These are phyloP conservation scores for Colletes collaris DNA, from an alignment of 2,888 invertebrate genomes.

Conservation along the genomic window DNA sequence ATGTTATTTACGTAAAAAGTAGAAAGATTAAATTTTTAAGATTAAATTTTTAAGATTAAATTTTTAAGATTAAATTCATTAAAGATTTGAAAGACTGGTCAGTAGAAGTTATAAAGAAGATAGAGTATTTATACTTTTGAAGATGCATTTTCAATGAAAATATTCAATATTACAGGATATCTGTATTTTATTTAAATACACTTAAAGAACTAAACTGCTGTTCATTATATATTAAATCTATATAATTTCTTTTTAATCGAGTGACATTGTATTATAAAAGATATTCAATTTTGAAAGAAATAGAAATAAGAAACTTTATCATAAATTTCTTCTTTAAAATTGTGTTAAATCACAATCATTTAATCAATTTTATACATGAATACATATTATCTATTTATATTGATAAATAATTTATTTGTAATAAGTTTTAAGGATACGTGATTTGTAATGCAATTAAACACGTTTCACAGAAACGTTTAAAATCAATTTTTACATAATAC, in stretches of 20 bases:
- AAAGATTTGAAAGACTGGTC: conserved; percentile 21
- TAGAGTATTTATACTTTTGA: conserved; percentile 9
- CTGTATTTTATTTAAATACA: neutral
- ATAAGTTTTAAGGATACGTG: conserved; percentile 34
- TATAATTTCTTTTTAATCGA: conserved; percentile 1
- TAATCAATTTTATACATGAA: conserved; percentile 21
- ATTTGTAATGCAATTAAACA: conserved; percentile 45
- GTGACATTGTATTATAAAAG: neutral
- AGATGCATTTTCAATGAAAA: conserved; percentile 1
- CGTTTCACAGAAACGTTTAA: conserved; percentile 17
- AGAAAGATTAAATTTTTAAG: neutral
- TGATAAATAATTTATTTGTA: conserved; percentile 43
- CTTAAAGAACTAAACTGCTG: neutral
- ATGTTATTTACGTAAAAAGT: conserved; percentile 3
- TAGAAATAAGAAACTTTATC: conserved; percentile 6
- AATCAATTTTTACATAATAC: conserved; percentile 28
- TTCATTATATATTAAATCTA: conserved; percentile 3
- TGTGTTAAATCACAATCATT: conserved; percentile 12
- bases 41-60: no score
- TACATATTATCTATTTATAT: conserved; percentile 17
- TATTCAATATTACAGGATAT: neutral
- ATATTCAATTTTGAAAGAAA: conserved; percentile 29
- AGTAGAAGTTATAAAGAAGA: neutral
- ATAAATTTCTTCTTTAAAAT: conserved; percentile 16
- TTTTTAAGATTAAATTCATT: neutral